phyloP scores from a whole-genome alignment of 2,797 vertebrate species.

The Urocyon cinereoargenteus region DNA sequence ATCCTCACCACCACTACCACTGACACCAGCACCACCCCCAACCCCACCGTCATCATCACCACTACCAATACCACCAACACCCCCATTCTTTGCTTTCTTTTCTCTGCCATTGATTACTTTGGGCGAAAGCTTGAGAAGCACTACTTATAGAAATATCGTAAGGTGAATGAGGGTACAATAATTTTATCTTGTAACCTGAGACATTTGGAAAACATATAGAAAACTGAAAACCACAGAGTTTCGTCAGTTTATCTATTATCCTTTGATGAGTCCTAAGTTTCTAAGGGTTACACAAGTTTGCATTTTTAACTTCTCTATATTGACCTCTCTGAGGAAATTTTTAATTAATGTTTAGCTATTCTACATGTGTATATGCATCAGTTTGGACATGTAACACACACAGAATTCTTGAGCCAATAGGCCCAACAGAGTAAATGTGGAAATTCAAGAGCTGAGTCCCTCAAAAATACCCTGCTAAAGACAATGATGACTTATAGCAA shows the following conservation, averaged over 20 bases:
- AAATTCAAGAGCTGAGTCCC: neutral
- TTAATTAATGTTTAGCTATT: neutral
- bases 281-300: neutral
- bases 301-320: neutral
- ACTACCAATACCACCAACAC: accelerated
- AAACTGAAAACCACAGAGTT: neutral
- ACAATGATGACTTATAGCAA: neutral
- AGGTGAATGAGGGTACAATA: neutral
- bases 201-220: neutral
- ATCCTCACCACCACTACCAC: no score
- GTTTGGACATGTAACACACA: neutral
- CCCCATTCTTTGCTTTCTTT: neutral
- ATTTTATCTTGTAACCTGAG: neutral
- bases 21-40: no score
- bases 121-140: neutral
- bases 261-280: neutral
- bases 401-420: neutral
- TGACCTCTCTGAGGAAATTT: neutral
- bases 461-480: neutral
- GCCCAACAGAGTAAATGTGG: neutral
- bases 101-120: neutral
- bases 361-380: neutral
- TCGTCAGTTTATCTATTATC: neutral
- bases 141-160: neutral
- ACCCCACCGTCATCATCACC: no score